These are phyloP conservation scores for Ophion ellenae DNA, from an alignment of 2,888 invertebrate genomes.

Conservation along the genomic window DNA sequence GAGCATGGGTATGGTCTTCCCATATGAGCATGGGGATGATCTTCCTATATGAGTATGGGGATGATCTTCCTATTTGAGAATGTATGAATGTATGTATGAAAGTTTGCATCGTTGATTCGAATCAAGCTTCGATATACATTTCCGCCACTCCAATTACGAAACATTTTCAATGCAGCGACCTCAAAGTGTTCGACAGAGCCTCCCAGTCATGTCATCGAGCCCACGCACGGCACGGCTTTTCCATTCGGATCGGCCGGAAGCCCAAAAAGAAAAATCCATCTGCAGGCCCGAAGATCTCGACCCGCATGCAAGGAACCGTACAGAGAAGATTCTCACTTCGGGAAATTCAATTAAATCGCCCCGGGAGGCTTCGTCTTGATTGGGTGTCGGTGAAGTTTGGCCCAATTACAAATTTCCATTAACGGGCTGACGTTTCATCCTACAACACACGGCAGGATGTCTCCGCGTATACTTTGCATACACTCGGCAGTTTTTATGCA, in stretches of 20 bases:
- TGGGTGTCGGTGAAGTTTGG: not conserved
- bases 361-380: not conserved
- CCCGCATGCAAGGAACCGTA: not conserved
- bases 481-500: not conserved
- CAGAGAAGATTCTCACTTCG: not conserved
- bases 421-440: conserved; percentile 13
- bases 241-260: too few relatives aligned
- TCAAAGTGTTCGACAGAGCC: too few relatives aligned
- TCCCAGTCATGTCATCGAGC: too few relatives aligned
- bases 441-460: not conserved
- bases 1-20: not conserved
- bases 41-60: not conserved
- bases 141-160: too few relatives aligned
- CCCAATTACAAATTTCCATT: conserved; percentile 2
- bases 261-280: not conserved
- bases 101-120: too few relatives aligned
- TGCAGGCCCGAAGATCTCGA: not conserved
- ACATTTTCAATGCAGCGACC: too few relatives aligned
- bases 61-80: not conserved
- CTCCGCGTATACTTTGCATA: not conserved
- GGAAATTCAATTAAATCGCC: not conserved
- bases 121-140: too few relatives aligned
- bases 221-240: too few relatives aligned
- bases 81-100: too few relatives aligned
- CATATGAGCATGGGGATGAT: not conserved